Evolutionary conservation across 2,888 invertebrate species (phyloP), one percentile per base, ranked within the genome.

Genomic region (Limnephilus auricula): DNA sequence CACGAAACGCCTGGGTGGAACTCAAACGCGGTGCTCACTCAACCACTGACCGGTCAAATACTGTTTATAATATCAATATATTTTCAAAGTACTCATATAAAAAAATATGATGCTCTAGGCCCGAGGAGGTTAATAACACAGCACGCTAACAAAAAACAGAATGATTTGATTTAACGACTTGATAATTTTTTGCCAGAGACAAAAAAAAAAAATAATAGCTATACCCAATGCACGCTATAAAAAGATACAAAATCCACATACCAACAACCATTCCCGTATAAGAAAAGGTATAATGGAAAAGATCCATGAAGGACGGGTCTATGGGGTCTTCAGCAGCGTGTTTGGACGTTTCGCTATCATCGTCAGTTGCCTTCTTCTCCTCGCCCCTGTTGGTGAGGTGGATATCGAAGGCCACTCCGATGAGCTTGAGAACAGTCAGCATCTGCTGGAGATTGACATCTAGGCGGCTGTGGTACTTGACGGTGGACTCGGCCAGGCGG

Each of bases 201-300:
- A 5, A 37, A 37, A 40, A 45, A 45, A 13, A 45, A 45, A 13
- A 45, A 45, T 45, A 9, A 15, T 15, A 15, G 45, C 45, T 15
- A 15, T 13, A 65, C 18, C 0, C 1, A 65, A 25, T 25, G n/a
- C n/a, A 65, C 9, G 25, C 25, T n/a, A 65, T n/a, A 65, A 65
- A 65, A 65, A 65, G 6, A 65, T 65, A 18, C 50, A 50, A 65
- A 9, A 65, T 25, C 1, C 6, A 37, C 84, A 32, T 18, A 98
- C 98, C 98, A 94, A 98, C 98, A 92, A 99, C 95, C n/a, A 98
- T 96, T 37, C 98, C 98, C 93, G 98, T 96, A 94, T 98, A 98
- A 94, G 97, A 98, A 94, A 98, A 98, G 4, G 97, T 95, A 94
- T 98, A 99, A 94, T 97, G 97, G 93, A 98, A 95, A 45, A 98